Conservation (phyloP, 35 echinoderm and acorn worm genomes). For the Lytechinus variegatus region DNA sequence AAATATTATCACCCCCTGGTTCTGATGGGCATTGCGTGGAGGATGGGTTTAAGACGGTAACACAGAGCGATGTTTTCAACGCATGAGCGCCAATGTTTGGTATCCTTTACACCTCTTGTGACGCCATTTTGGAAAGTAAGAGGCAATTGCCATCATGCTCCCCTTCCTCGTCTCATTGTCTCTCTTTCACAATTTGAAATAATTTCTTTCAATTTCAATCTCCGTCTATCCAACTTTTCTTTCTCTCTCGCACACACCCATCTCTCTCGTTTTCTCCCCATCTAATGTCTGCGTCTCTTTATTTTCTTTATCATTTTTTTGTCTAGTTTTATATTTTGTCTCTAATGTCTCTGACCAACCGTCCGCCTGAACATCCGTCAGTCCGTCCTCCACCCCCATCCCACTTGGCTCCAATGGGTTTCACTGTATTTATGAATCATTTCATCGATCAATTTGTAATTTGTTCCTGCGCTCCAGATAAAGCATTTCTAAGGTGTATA, state of each 20-base stretch:
- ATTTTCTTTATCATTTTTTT: background rate
- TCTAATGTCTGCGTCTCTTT: too few relatives aligned
- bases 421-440: too few relatives aligned
- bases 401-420: too few relatives aligned
- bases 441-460: too few relatives aligned
- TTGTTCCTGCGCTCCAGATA: too few relatives aligned
- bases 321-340: background rate
- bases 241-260: background rate
- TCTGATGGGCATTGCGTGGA: background rate
- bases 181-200: background rate
- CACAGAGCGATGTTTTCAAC: conserved; percentile 7
- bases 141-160: background rate
- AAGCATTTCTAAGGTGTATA: too few relatives aligned
- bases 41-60: background rate
- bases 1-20: conserved; percentile 31
- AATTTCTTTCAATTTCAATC: background rate
- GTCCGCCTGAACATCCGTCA: too few relatives aligned
- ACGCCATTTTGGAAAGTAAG: background rate
- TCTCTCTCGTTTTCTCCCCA: background rate
- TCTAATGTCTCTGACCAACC: background rate
- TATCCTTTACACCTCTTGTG: background rate
- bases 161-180: background rate
- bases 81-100: conserved; percentile 21
- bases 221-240: too few relatives aligned
- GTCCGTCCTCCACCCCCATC: too few relatives aligned